Evolutionary conservation across 2,797 vertebrate species (phyloP).

Genomic region (Pangasius krempfi): DNA sequence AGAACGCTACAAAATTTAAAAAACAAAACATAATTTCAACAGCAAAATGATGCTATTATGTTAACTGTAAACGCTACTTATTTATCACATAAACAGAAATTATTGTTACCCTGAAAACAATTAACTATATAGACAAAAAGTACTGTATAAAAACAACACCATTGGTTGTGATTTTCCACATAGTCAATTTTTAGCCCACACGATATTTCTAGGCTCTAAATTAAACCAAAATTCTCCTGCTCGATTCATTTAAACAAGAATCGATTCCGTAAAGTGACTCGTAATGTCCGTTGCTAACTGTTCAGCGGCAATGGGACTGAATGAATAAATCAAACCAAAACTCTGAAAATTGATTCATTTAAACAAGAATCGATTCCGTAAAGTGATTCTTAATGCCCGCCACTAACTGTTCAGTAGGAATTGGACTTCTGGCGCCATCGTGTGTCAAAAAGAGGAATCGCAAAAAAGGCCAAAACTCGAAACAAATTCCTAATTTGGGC

Average conservation of each 20-base stretch:
- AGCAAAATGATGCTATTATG: not conserved
- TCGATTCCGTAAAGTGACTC: not conserved
- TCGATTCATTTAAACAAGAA: not conserved
- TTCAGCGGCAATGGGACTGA: not conserved
- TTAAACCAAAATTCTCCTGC: not conserved
- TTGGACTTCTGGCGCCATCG: slow-evolving; percentile 28
- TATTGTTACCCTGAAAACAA: not conserved
- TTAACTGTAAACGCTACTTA: not conserved
- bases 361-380: not conserved
- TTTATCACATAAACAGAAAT: not conserved
- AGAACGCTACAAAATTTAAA: not conserved
- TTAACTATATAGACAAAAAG: not conserved
- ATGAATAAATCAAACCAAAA: not conserved
- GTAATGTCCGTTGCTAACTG: no score
- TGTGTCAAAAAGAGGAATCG: slow-evolving; percentile 23
- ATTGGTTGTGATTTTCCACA: not conserved
- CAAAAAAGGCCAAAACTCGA: not conserved
- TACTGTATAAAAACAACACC: not conserved
- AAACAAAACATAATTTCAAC: not conserved
- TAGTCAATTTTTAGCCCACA: not conserved
- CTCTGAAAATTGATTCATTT: not conserved
- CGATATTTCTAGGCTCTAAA: not conserved
- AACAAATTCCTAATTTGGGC: not conserved
- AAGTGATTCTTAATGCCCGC: not conserved
- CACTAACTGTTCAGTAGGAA: not conserved